Evolutionary conservation across 2,113 vertebrate genomes (phyloP), one percentile per base, ranked within the genome.

Genomic region (Plotosus lineatus): DNA sequence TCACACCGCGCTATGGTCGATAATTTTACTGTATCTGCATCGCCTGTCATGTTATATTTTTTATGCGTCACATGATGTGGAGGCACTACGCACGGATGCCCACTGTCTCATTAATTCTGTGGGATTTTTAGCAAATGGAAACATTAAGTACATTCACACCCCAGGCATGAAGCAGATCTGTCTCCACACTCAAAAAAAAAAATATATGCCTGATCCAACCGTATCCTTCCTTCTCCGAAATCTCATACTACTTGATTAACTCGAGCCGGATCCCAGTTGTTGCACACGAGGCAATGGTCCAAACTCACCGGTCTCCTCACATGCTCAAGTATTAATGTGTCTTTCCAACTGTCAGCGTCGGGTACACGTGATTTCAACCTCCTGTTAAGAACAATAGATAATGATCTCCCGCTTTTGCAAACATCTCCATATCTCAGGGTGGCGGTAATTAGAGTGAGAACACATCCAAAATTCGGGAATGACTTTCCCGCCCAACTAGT

Each of bases 21-120:
- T 72, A 50, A 72, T 50, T 72, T 10, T 72, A 50, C 68, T 72
- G 44, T 33, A 72, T 50, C 69, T 50, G 28, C 69, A 72, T 50
- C 69, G 3, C 17, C 69, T 50, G 69, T 72, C 69, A 72, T 72
- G 69, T 50, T 72, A 21, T 33, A 72, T 72, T 72, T 28, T 46
- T 50, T 21, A 50, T 3, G 15, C 50, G 69, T 72, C 46, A 50
- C 28, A 21, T 31, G 19, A 21, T 1, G 4, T 50, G 28, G 15
- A 50, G 69, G 26, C 21, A 31, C 69, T 2, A 50, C 15, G 69
- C 42, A 72, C 44, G 69, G 69, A 72, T 72, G 26, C 28, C 7
- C 26, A 31, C 69, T 72, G 26, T 33, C 69, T 46, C 1, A 33
- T 28, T 72, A 31, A 26, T 11, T 21, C 12, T 21, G 31, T 50